These are phyloP conservation scores for Phymanthus crucifer DNA, from an alignment of 92 coral and sea anemone genomes.

Conservation along the genomic window DNA sequence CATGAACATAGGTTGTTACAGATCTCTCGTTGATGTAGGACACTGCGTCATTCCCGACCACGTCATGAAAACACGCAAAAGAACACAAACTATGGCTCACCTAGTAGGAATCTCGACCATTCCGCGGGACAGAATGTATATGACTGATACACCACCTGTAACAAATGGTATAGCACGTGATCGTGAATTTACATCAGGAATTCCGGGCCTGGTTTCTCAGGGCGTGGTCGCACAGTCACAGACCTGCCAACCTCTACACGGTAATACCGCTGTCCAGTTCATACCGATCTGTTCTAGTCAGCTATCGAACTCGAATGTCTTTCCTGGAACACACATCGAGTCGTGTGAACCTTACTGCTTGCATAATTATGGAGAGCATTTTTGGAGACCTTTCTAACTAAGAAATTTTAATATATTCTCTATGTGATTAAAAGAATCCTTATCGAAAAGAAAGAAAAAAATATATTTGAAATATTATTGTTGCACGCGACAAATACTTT, in stretches of 20 bases:
- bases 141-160: not conserved
- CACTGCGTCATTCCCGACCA: conserved; percentile 4
- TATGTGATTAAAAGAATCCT: too few species aligned
- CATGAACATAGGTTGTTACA: conserved; percentile 6
- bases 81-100: conserved; percentile 8
- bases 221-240: not conserved
- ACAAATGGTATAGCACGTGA: not conserved
- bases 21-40: conserved; percentile 6
- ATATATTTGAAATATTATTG: too few species aligned
- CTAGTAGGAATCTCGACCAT: not conserved
- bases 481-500: too few species aligned
- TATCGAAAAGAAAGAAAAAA: too few species aligned
- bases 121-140: not conserved
- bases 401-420: not conserved
- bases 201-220: not conserved
- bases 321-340: not conserved
- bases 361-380: not conserved
- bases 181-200: not conserved
- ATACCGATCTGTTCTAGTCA: conserved; percentile 16
- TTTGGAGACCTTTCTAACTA: not conserved
- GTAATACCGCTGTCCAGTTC: conserved; percentile 31
- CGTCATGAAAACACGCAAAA: not conserved
- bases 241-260: conserved; percentile 5
- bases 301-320: not conserved
- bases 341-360: not conserved